Evolutionary conservation across 1,140 invertebrate genomes (phyloP).

Genomic region (Euwallacea similis): DNA sequence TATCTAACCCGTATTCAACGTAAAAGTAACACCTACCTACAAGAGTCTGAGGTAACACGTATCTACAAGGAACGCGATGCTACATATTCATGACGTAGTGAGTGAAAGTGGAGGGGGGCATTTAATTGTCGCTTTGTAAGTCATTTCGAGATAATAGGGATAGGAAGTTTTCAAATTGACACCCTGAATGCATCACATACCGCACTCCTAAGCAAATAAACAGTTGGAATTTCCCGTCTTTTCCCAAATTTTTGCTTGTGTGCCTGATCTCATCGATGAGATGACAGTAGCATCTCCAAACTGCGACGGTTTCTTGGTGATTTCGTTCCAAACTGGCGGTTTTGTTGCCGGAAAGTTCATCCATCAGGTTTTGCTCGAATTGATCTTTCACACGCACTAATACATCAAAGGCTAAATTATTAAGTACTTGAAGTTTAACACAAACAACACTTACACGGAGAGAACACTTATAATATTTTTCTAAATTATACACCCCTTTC

Average conservation of each 20-base stretch:
- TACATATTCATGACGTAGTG: too few species aligned
- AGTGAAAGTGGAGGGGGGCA: too few species aligned
- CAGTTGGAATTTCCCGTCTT: conserved; percentile 97
- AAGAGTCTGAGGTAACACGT: too few species aligned
- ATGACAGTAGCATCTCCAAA: conserved; percentile 76
- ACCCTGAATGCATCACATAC: conserved; percentile 56
- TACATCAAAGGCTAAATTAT: conserved; percentile 47
- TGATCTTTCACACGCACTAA: conserved; percentile 83
- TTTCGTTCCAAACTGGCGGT: conserved; percentile 56
- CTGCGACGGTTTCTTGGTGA: conserved; percentile 65
- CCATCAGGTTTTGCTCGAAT: conserved; percentile 73
- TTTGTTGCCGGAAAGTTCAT: conserved; percentile 57
- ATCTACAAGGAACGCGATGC: too few species aligned
- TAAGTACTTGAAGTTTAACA: not conserved
- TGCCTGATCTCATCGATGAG: conserved; percentile 82
- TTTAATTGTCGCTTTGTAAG: too few species aligned
- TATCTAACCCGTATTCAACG: too few species aligned
- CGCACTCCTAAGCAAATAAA: conserved; percentile 90
- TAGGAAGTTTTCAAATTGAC: not conserved
- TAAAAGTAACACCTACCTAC: too few species aligned
- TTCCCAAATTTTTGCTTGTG: conserved; percentile 84
- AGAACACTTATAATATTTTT: not conserved
- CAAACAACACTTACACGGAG: too few species aligned
- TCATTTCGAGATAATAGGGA: not conserved
- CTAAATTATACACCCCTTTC: not conserved